Percentiles rank a stretch among this genome's conserved stretches.
Evolutionary conservation across 2,113 vertebrate genomes (phyloP).

Genomic region (Rhynchomys soricoides): DNA sequence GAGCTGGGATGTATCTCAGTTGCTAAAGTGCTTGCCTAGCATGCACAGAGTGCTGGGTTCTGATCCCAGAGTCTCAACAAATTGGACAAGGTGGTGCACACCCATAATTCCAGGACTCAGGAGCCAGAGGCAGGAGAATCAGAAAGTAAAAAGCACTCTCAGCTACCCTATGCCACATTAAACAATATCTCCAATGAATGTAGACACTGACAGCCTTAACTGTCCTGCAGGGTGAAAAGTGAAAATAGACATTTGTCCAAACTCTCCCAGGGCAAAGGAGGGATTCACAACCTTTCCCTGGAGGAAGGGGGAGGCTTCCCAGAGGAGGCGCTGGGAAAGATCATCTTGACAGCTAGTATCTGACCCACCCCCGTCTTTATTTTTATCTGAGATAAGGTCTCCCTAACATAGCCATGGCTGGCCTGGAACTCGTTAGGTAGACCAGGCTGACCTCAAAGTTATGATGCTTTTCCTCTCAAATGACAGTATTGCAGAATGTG

Average conservation of each 20-base stretch:
- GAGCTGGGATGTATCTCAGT: not conserved
- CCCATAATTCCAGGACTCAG: not conserved
- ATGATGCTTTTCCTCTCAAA: not conserved
- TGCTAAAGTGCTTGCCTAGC: not conserved
- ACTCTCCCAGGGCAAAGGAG: not conserved
- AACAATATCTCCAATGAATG: not conserved
- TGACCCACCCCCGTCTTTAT: not conserved
- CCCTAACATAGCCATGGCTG: not conserved
- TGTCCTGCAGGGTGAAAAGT: not conserved
- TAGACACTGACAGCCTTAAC: not conserved
- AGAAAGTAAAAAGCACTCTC: not conserved
- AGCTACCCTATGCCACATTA: too few species aligned
- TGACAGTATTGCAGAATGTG: not conserved
- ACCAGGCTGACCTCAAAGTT: not conserved
- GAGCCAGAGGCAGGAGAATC: not conserved
- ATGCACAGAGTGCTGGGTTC: not conserved
- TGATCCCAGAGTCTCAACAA: not conserved
- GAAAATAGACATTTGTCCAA: not conserved
- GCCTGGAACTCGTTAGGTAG: not conserved
- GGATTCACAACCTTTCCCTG: not conserved
- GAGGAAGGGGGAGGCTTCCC: slow-evolving; percentile 19
- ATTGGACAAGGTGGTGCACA: not conserved
- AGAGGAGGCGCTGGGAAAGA: not conserved
- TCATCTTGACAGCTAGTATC: not conserved
- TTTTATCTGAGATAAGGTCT: not conserved